Evolutionary conservation across 2,113 vertebrate genomes (phyloP).

Genomic region (Electrona antarctica): DNA sequence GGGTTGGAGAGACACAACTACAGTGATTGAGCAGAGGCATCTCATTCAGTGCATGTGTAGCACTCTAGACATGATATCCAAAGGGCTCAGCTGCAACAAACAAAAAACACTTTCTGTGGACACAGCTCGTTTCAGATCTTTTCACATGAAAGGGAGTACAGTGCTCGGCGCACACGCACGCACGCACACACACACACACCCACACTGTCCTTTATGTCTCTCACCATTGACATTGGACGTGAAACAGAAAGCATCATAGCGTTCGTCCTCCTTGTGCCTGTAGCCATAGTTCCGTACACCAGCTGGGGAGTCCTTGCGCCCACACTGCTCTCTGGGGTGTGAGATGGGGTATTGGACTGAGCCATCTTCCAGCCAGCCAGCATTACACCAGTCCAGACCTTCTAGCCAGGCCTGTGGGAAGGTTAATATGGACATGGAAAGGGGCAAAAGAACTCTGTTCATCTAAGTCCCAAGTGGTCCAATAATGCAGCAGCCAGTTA

Average conservation of each 20-base stretch:
- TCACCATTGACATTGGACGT: constrained; percentile 93
- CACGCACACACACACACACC: neutral
- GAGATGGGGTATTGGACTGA: constrained; percentile 94
- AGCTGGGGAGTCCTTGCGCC: constrained; percentile 81
- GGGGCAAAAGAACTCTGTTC: neutral
- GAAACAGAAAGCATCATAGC: constrained; percentile 94
- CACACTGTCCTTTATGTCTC: constrained; percentile 16
- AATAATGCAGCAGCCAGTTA: too few species aligned
- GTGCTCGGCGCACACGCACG: neutral
- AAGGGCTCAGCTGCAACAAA: too few species aligned
- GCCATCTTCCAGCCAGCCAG: constrained; percentile 93
- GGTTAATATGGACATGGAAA: neutral
- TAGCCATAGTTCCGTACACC: constrained; percentile 93
- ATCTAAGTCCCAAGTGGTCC: too few species aligned
- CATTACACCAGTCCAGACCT: constrained; percentile 95
- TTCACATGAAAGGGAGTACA: constrained; percentile 2
- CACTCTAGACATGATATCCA: too few species aligned
- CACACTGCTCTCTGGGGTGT: constrained; percentile 88
- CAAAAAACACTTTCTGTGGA: too few species aligned
- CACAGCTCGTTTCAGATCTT: constrained; percentile 5
- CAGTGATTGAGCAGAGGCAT: too few species aligned
- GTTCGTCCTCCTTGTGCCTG: constrained; percentile 90
- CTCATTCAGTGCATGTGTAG: neutral
- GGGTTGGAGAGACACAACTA: too few species aligned
- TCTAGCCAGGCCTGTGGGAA: constrained; percentile 85